Evolutionary conservation across 2,888 invertebrate genomes (phyloP).

Genomic region (Herminia tarsipennalis): DNA sequence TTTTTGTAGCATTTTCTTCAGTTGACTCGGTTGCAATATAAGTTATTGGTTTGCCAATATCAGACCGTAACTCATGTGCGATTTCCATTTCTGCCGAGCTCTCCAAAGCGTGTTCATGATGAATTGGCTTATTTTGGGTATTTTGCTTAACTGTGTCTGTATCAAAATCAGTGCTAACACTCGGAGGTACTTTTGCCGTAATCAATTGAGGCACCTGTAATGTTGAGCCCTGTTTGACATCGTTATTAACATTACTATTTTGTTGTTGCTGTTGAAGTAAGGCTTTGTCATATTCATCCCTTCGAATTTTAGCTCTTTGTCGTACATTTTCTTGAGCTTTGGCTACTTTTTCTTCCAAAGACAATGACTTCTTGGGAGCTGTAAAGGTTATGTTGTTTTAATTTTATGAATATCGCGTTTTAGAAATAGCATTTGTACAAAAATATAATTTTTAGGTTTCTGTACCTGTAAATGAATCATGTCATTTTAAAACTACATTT

Average conservation of each 20-base stretch:
- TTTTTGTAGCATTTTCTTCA: conserved; percentile 2
- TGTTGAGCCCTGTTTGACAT: background rate
- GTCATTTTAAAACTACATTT: too few relatives aligned
- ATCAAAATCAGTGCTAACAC: background rate
- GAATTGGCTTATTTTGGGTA: conserved; percentile 28
- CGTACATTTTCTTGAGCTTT: conserved; percentile 64
- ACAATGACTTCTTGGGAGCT: conserved; percentile 52
- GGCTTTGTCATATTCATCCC: conserved; percentile 43
- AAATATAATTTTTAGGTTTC: background rate
- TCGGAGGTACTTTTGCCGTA: background rate
- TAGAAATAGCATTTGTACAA: too few relatives aligned
- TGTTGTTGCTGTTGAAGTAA: conserved; percentile 9
- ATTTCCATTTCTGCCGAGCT: conserved; percentile 53
- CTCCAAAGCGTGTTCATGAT: conserved; percentile 42
- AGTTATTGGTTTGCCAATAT: conserved; percentile 5
- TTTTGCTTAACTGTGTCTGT: conserved; percentile 2
- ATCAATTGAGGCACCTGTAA: background rate
- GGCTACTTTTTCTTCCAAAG: conserved; percentile 67
- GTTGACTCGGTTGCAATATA: too few relatives aligned
- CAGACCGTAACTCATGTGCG: conserved; percentile 33
- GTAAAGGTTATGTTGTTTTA: conserved; percentile 45
- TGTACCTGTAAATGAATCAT: too few relatives aligned
- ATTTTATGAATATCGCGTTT: too few relatives aligned
- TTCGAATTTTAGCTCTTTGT: conserved; percentile 56
- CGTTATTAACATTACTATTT: background rate